phyloP scores from a whole-genome alignment of 2,113 vertebrate species.

The Nycticryphes semicollaris region DNA sequence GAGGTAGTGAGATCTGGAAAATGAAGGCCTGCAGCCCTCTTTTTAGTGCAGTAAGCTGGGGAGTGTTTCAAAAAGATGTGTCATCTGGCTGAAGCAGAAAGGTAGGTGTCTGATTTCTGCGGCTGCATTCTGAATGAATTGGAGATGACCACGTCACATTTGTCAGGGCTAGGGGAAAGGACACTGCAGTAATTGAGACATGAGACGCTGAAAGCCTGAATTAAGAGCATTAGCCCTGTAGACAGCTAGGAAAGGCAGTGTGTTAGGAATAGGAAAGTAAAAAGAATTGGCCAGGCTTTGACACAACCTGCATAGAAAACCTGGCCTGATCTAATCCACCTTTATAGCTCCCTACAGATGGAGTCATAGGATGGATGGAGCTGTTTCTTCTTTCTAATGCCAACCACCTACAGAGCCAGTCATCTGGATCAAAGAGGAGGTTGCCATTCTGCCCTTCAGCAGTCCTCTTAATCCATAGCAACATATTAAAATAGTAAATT shows the following conservation, averaged over 20 bases:
- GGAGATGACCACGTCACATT: neutral
- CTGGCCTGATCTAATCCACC: neutral
- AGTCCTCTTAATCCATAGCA: slow-evolving; percentile 17
- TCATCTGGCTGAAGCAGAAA: neutral
- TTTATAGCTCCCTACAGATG: neutral
- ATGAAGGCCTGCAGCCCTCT: accelerated
- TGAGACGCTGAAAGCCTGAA: neutral
- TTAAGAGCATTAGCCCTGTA: neutral
- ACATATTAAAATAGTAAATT: neutral
- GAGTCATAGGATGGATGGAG: neutral
- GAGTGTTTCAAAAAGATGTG: neutral
- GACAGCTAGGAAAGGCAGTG: neutral
- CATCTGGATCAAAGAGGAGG: neutral
- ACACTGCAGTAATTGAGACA: neutral
- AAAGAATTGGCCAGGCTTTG: neutral
- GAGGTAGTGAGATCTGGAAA: neutral
- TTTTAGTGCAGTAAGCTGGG: neutral
- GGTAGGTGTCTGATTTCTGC: neutral
- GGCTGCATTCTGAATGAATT: neutral
- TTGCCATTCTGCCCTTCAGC: neutral
- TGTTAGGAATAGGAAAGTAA: neutral
- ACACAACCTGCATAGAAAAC: neutral
- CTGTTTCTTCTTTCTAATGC: neutral
- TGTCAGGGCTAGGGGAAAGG: neutral
- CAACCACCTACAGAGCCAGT: neutral